Evolutionary conservation across 2,888 invertebrate genomes (phyloP).

Genomic region (Mesochorus sp.): DNA sequence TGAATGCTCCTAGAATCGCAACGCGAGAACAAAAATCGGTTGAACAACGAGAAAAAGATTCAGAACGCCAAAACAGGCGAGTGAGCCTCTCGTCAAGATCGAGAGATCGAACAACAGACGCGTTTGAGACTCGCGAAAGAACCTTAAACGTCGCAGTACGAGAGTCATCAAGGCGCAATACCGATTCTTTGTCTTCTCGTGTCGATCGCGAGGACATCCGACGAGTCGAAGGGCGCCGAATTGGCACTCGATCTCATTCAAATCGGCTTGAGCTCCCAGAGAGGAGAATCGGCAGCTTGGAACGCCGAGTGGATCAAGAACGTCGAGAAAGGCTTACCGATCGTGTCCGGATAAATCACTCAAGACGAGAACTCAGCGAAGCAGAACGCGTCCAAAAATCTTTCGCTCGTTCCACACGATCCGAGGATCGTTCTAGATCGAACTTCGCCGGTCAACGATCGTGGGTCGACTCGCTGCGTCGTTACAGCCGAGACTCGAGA

Average conservation of each 20-base stretch:
- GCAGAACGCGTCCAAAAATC: not conserved
- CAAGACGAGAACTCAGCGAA: constrained; percentile 1
- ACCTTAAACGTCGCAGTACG: too few species aligned
- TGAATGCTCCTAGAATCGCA: constrained; percentile 32
- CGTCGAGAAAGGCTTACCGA: not conserved
- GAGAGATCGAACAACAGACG: not conserved
- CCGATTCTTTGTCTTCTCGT: not conserved
- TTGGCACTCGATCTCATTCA: not conserved
- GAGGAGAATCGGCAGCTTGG: not conserved
- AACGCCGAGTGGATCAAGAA: not conserved
- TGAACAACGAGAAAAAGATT: constrained; percentile 9
- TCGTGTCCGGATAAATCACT: not conserved
- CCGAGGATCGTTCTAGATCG: not conserved
- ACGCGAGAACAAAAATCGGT: constrained; percentile 30
- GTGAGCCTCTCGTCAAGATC: not conserved
- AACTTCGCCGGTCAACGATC: not conserved
- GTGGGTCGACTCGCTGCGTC: not conserved
- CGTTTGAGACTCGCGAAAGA: not conserved
- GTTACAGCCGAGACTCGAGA: not conserved
- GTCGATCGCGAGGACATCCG: not conserved
- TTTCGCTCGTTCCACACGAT: constrained; percentile 22
- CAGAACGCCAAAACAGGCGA: constrained; percentile 18
- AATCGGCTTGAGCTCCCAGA: not conserved
- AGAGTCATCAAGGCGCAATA: not conserved
- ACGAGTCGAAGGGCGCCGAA: not conserved